Conservation (phyloP, 2,797 vertebrate genomes). For the Peromyscus eremicus region DNA sequence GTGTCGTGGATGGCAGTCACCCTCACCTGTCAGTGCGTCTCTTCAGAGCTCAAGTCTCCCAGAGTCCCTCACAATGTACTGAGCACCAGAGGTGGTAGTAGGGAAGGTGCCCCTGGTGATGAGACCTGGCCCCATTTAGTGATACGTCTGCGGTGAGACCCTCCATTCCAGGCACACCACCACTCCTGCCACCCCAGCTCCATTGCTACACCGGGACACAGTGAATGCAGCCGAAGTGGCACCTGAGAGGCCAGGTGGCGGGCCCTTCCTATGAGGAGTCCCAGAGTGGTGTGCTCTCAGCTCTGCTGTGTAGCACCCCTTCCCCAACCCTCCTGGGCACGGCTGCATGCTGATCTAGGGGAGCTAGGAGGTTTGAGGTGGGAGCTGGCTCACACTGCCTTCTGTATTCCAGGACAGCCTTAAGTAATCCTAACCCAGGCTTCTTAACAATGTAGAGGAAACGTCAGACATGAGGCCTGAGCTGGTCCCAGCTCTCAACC, state of each 20-base stretch:
- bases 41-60: background rate
- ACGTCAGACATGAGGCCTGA: background rate
- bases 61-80: background rate
- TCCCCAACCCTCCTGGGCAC: background rate
- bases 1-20: background rate
- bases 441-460: background rate
- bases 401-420: fast-evolving
- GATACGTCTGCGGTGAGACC: fast-evolving
- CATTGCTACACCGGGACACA: no score
- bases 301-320: background rate
- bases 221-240: fast-evolving
- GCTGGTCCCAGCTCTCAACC: background rate
- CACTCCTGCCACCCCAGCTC: background rate
- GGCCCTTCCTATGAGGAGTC: background rate
- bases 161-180: background rate
- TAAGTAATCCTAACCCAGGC: background rate
- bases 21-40: background rate
- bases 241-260: no score
- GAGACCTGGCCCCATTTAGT: background rate
- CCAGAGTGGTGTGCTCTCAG: fast-evolving
- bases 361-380: background rate
- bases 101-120: background rate
- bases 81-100: fast-evolving
- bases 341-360: background rate
- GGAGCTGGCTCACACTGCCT: background rate